Evolutionary conservation across 2,113 vertebrate genomes (phyloP).

Genomic region (Pluvialis apricaria): DNA sequence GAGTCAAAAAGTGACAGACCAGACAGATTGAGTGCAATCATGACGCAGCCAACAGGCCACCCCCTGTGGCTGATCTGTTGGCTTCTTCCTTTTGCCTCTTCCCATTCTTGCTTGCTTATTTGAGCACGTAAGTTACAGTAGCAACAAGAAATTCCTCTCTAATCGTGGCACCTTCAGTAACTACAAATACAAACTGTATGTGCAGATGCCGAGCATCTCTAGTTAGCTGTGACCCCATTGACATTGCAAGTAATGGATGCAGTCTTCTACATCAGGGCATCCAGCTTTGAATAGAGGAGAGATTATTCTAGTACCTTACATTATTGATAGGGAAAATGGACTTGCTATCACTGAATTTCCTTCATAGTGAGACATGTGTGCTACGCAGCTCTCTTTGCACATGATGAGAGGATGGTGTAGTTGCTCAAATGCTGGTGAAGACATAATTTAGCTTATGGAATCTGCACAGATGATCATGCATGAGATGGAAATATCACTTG

Average conservation of each 20-base stretch:
- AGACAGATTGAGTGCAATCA: not conserved
- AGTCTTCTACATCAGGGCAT: not conserved
- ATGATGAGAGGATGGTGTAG: not conserved
- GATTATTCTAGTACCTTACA: not conserved
- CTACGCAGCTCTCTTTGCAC: not conserved
- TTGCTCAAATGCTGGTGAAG: not conserved
- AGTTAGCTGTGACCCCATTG: not conserved
- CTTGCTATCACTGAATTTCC: not conserved
- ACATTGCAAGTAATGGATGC: not conserved
- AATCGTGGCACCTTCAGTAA: not conserved
- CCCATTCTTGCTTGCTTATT: rapidly evolving
- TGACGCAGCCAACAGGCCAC: not conserved
- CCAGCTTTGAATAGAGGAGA: not conserved
- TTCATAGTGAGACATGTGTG: not conserved
- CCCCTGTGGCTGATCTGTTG: not conserved
- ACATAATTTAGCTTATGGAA: not conserved
- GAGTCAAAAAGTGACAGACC: not conserved
- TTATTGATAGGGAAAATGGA: not conserved
- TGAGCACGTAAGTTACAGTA: not conserved
- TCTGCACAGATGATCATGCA: not conserved
- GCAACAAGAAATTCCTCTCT: not conserved
- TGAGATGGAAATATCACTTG: not conserved
- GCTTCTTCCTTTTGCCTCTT: not conserved
- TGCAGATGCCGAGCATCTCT: not conserved
- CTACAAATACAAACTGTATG: not conserved